Evolutionary conservation across 1,140 invertebrate species (phyloP).

Genomic region (Chelonus insularis): DNA sequence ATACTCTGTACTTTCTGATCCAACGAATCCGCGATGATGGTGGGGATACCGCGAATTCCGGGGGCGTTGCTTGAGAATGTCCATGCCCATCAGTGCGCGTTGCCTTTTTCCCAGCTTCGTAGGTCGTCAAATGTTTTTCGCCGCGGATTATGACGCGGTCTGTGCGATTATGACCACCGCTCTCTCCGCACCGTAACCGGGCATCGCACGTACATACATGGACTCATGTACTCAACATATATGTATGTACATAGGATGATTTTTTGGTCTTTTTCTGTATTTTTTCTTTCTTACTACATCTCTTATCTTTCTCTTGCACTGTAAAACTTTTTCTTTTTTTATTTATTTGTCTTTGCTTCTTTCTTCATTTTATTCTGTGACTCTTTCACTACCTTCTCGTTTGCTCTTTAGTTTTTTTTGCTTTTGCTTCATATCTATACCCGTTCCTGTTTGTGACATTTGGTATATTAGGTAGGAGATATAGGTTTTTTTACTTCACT

Average conservation of each 20-base stretch:
- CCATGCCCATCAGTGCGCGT: conserved; percentile 34
- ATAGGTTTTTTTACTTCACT: conserved; percentile 2
- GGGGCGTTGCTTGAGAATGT: conserved; percentile 39
- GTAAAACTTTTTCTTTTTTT: conserved; percentile 27
- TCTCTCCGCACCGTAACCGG: conserved; percentile 14
- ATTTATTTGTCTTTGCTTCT: conserved; percentile 25
- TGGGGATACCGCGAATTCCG: conserved; percentile 17
- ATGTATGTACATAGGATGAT: conserved; percentile 10
- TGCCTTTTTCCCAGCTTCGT: conserved; percentile 28
- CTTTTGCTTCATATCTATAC: conserved; percentile 8
- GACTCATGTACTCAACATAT: conserved; percentile 18
- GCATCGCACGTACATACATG: conserved; percentile 18
- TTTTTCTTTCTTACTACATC: too few species aligned
- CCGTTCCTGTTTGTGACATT: conserved; percentile 2
- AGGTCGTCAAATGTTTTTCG: conserved; percentile 59
- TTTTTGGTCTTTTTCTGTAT: too few species aligned
- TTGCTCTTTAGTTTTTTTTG: conserved; percentile 17
- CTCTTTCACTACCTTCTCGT: conserved; percentile 12
- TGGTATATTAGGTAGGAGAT: conserved; percentile 10
- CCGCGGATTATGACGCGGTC: conserved; percentile 60
- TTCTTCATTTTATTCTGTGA: conserved; percentile 23
- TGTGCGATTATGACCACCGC: conserved; percentile 59
- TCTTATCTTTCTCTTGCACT: too few species aligned
- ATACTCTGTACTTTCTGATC: background rate
- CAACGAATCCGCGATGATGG: conserved; percentile 5